Evolutionary conservation across 1,140 invertebrate species (phyloP).

Genomic region (Muscidifurax raptorellus): DNA sequence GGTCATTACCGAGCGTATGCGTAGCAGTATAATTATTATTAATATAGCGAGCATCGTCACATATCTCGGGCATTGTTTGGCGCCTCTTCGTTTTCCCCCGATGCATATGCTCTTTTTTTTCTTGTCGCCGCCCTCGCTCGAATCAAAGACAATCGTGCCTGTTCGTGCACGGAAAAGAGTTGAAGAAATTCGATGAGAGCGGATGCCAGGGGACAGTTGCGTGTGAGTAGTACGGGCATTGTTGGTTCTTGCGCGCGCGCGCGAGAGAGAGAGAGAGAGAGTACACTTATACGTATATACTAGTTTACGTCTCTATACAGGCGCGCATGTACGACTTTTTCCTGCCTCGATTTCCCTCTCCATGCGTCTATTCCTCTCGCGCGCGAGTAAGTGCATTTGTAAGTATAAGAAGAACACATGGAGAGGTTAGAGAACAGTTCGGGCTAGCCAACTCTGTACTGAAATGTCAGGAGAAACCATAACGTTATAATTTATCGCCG

Average conservation of each 20-base stretch:
- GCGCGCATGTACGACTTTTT: conserved; percentile 2
- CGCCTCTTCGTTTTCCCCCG: conserved; percentile 49
- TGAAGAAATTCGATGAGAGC: conserved; percentile 73
- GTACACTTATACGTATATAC: conserved; percentile 62
- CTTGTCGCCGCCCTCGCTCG: conserved; percentile 42
- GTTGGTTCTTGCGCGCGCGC: conserved; percentile 57
- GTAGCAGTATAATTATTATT: conserved; percentile 76
- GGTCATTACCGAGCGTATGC: conserved; percentile 72
- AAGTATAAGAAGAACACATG: conserved; percentile 57
- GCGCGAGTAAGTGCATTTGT: conserved; percentile 55
- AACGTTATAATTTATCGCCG: conserved; percentile 74
- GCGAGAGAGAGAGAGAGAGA: conserved; percentile 52
- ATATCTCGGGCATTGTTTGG: conserved; percentile 67
- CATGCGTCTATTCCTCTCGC: not conserved
- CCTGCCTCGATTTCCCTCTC: conserved; percentile 14
- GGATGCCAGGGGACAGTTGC: conserved; percentile 74
- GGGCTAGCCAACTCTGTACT: conserved; percentile 66
- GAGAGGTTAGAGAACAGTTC: conserved; percentile 73
- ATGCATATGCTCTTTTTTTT: conserved; percentile 34
- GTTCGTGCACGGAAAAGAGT: conserved; percentile 36
- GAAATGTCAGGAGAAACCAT: conserved; percentile 73
- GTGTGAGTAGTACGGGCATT: conserved; percentile 65
- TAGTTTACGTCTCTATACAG: not conserved
- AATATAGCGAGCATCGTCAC: conserved; percentile 65
- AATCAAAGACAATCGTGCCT: not conserved